Base-by-base conservation (phyloP, 2,797 vertebrate species). In the Discoglossus pictus region DNA sequence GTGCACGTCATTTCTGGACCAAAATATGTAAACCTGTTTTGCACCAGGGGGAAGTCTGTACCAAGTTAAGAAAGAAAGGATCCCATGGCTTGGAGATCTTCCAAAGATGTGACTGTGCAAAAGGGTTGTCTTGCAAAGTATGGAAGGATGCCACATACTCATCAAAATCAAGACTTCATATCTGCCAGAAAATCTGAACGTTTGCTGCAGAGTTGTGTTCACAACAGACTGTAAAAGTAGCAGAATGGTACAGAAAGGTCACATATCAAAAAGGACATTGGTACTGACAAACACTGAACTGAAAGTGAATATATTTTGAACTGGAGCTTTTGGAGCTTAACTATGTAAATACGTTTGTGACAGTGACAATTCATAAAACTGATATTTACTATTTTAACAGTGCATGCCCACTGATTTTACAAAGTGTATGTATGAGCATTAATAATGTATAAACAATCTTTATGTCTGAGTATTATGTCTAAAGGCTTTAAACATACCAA, bases 11-110 rank as follows among this genome's bases (percentile, higher is more conserved):
- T 79, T 99, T 99, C 91, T 99, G 97, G 97, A 96, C 94, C 83
- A 99, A 99, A 89, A 99, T 99, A 86, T 99, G 96, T 87, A 99
- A 99, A 73, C 97, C 97, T 6, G 96, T 99, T 71, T 90, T 99
- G 75, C 91, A 90, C 73, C 95, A 93, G 79, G 94, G 93, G 0
- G 97, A 98, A 72, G 95, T 99, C 54, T 99, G 97, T 84, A 98
- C 95, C 74, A 97, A 96, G 71, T 93, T 97, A 73, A 92, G 94
- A 77, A 97, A 95, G 89, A 99, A 99, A 80, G 97, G 95, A n/a
- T 90, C 95, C 11, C 97, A 97, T 0, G 90, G 93, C 81, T 83
- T 99, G 79, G 97, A 99, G 80, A 96, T 99, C 79, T 99, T 99
- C 89, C 95, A 99, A 82, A 88, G 97, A 73, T 99, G 97, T 73